phyloP scores from a whole-genome alignment of 2,113 vertebrate species.

The Shinisaurus crocodilurus region DNA sequence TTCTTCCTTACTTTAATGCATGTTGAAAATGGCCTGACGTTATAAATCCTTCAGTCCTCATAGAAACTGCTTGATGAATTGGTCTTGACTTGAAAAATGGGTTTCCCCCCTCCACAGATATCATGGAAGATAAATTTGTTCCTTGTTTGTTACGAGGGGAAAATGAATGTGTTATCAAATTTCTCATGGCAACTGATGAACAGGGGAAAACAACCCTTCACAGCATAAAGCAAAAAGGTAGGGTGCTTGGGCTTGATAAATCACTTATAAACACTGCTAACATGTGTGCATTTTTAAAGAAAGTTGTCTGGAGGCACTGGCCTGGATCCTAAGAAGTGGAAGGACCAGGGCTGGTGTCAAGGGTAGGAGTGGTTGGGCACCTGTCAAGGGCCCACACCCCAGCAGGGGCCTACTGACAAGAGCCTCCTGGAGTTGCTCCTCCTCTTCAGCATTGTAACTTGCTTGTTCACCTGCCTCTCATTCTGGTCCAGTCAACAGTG shows the following conservation, averaged over 20 bases:
- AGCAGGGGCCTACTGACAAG: too few species aligned
- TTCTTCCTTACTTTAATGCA: slow-evolving; percentile 20
- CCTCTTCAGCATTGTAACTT: too few species aligned
- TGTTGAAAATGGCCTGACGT: slow-evolving; percentile 51
- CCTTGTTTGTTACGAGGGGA: slow-evolving; percentile 87
- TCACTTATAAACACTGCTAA: background rate
- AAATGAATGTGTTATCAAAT: slow-evolving; percentile 91
- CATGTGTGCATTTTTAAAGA: background rate
- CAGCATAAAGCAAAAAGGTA: slow-evolving; percentile 86
- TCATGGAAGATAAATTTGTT: slow-evolving; percentile 84
- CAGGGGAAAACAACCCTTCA: slow-evolving; percentile 84
- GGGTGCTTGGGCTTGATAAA: slow-evolving; percentile 53
- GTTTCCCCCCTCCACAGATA: slow-evolving; percentile 81
- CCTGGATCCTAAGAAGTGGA: background rate
- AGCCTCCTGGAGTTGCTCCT: too few species aligned
- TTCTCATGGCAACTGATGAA: slow-evolving; percentile 82
- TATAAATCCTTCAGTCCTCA: slow-evolving; percentile 54
- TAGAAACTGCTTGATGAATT: slow-evolving; percentile 64
- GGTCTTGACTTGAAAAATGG: slow-evolving; percentile 65
- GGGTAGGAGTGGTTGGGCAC: too few species aligned
- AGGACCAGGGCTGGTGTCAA: background rate
- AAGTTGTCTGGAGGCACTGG: background rate
- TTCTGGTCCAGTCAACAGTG: too few species aligned
- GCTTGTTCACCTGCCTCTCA: too few species aligned
- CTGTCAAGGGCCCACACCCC: too few species aligned